These are phyloP conservation scores for Lepilemur septentrionalis DNA, from an alignment of 2,797 vertebrate genomes.

Conservation along the genomic window DNA sequence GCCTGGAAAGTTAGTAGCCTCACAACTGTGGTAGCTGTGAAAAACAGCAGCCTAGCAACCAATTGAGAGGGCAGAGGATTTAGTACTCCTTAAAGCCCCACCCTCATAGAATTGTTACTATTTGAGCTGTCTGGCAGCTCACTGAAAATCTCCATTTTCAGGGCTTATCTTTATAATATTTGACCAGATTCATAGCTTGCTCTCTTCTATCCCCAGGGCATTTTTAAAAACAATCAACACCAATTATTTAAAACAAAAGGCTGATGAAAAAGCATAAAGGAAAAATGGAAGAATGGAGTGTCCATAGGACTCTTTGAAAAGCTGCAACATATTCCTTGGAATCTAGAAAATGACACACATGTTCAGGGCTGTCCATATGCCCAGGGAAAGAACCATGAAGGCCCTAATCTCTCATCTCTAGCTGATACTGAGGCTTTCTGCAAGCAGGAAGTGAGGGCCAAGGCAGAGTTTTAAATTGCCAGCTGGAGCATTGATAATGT, in stretches of 20 bases:
- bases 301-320: not conserved
- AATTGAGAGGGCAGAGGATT: not conserved
- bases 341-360: not conserved
- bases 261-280: not conserved
- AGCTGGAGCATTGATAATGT: not conserved
- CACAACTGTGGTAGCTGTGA: not conserved
- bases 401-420: not conserved
- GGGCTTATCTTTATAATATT: not conserved
- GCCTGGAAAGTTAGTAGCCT: not conserved
- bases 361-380: not conserved
- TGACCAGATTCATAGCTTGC: not conserved
- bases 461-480: not conserved
- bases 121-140: not conserved
- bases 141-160: not conserved
- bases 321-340: not conserved
- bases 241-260: not conserved
- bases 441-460: not conserved
- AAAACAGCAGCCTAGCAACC: not conserved
- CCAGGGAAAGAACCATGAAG: not conserved
- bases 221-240: not conserved
- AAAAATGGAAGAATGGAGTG: not conserved
- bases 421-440: not conserved
- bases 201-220: not conserved
- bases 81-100: not conserved
- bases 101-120: not conserved